Conservation (phyloP, 2,888 invertebrate genomes). For the Dicycla oo region DNA sequence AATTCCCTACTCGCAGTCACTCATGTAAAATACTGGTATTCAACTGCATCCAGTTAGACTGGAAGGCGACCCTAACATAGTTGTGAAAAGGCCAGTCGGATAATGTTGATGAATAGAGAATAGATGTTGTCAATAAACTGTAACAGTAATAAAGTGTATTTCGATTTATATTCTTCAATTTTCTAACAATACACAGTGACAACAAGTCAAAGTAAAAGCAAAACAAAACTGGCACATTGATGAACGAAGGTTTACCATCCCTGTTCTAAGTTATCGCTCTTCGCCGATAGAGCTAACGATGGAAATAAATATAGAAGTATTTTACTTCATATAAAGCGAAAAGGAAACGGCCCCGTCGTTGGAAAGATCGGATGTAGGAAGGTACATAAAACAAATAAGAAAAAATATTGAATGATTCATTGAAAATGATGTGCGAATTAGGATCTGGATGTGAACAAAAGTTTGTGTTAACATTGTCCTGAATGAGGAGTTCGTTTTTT, state of each 20-base stretch:
- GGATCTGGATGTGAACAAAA: not conserved
- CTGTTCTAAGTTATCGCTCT: constrained; percentile 26
- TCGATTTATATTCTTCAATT: too few species aligned
- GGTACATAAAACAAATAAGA: not conserved
- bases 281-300: constrained; percentile 41
- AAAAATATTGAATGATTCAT: constrained; percentile 18
- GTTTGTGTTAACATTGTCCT: not conserved
- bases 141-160: too few species aligned
- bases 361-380: constrained; percentile 20
- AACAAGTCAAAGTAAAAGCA: too few species aligned
- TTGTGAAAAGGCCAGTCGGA: too few species aligned
- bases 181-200: too few species aligned
- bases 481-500: not conserved
- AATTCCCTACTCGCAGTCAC: too few species aligned
- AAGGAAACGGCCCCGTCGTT: constrained; percentile 11
- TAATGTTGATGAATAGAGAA: too few species aligned
- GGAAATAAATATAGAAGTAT: constrained; percentile 42
- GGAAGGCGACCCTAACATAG: too few species aligned
- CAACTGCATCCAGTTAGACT: too few species aligned
- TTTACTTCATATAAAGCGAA: constrained; percentile 29
- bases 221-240: not conserved
- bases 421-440: constrained; percentile 6
- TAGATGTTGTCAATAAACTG: too few species aligned
- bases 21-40: too few species aligned
- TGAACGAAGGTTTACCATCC: constrained; percentile 4